Conservation (phyloP, 2,113 vertebrate species). For the Ophthalmolycus amberensis region DNA sequence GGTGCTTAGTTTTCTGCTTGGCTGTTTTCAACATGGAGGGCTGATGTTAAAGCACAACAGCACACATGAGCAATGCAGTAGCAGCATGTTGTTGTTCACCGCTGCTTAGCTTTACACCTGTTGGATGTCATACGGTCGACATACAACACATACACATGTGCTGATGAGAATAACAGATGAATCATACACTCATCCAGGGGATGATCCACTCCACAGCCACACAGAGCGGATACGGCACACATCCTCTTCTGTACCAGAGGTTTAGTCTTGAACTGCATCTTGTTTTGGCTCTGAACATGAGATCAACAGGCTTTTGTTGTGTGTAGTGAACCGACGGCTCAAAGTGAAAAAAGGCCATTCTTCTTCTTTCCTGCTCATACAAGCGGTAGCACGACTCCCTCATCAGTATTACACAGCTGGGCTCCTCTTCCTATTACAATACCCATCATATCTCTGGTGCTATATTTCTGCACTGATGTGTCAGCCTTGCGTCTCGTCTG, state of each 20-base stretch:
- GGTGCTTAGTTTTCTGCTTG: background rate
- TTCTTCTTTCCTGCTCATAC: no score
- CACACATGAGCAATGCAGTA: background rate
- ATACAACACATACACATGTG: background rate
- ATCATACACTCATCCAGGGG: background rate
- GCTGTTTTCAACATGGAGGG: background rate
- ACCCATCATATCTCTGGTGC: background rate
- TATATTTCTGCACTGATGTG: background rate
- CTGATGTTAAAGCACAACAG: background rate
- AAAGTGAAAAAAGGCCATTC: no score
- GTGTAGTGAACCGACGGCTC: background rate
- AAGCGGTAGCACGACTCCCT: background rate
- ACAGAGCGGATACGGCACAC: background rate
- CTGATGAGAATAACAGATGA: background rate
- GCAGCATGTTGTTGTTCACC: background rate
- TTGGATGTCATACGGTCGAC: background rate
- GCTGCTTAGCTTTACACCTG: background rate
- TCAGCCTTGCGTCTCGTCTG: background rate
- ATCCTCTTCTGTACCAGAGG: background rate
- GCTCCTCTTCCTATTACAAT: background rate
- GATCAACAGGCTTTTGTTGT: slow-evolving; percentile 26
- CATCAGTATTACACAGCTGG: slow-evolving; percentile 14
- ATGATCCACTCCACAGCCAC: slow-evolving; percentile 11
- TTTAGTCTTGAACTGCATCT: background rate
- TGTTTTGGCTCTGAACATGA: slow-evolving; percentile 29